Conservation (phyloP, 2,113 vertebrate species). For the Apodemus sylvaticus region DNA sequence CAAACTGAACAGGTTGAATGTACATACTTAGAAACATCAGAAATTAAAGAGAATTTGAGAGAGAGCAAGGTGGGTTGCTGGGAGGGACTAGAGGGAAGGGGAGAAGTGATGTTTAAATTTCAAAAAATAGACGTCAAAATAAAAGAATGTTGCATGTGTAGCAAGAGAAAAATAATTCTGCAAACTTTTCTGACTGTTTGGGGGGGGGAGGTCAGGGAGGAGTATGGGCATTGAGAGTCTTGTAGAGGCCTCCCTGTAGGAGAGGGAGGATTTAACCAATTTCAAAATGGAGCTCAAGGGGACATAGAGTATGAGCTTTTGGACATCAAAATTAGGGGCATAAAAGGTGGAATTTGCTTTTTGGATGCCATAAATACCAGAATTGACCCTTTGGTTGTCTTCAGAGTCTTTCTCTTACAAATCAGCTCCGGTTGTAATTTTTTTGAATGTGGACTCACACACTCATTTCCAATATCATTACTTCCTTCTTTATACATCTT, state of each 20-base stretch:
- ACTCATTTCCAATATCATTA: background rate
- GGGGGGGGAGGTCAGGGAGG: background rate
- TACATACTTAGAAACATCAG: background rate
- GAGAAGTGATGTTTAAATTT: background rate
- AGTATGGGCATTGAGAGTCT: background rate
- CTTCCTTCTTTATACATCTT: background rate
- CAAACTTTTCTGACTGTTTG: background rate
- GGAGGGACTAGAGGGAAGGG: background rate
- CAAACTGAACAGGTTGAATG: background rate
- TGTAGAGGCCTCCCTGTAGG: background rate
- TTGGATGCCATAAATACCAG: background rate
- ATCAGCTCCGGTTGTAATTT: background rate
- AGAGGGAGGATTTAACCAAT: background rate
- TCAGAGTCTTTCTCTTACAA: background rate
- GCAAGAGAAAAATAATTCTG: background rate
- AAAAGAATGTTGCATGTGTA: background rate
- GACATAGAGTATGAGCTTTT: background rate
- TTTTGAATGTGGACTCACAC: background rate
- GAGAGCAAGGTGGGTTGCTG: background rate
- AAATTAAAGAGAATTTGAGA: background rate
- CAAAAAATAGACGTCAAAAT: background rate
- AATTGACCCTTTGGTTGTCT: background rate
- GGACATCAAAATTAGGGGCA: background rate
- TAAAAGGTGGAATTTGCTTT: background rate
- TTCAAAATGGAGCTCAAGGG: background rate